phyloP scores from a whole-genome alignment of 2,888 invertebrate species.

The Drosophila maculinotata region DNA sequence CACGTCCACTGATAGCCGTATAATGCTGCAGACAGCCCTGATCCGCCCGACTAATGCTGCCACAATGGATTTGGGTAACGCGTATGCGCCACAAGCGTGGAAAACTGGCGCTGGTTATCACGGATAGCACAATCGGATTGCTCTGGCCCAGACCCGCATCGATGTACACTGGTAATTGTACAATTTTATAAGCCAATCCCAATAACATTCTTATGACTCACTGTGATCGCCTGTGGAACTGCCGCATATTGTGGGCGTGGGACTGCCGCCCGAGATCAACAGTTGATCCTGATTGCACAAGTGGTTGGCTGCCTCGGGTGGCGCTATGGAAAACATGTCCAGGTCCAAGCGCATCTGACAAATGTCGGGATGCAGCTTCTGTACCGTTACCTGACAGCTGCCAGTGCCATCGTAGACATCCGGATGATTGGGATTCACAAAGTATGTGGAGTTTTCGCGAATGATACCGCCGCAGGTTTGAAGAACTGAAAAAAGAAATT shows the following conservation, averaged over 20 bases:
- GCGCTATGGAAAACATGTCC: conserved; percentile 90
- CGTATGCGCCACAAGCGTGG: conserved; percentile 93
- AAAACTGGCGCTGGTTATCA: conserved; percentile 92
- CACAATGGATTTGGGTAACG: conserved; percentile 92
- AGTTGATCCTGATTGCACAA: conserved; percentile 94
- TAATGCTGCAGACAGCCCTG: conserved; percentile 84
- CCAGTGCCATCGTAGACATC: conserved; percentile 90
- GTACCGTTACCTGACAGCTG: conserved; percentile 93
- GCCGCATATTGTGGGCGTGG: conserved; percentile 93
- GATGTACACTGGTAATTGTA: conserved; percentile 89
- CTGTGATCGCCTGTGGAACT: conserved; percentile 93
- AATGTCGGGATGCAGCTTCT: conserved; percentile 91
- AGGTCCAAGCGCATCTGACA: conserved; percentile 94
- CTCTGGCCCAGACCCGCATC: conserved; percentile 89
- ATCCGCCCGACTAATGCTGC: conserved; percentile 88
- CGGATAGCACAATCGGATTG: conserved; percentile 92
- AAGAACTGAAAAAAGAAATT: conserved; percentile 87
- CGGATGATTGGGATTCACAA: conserved; percentile 93
- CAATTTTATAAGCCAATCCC: neutral
- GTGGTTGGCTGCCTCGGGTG: conserved; percentile 91
- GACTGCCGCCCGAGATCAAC: conserved; percentile 92
- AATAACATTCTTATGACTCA: conserved; percentile 79
- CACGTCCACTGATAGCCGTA: conserved; percentile 91
- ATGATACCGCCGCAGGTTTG: conserved; percentile 92
- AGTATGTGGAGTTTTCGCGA: conserved; percentile 93